Base-by-base conservation (phyloP, 2,888 invertebrate genomes). In the Caenorhabditis uteleia region DNA sequence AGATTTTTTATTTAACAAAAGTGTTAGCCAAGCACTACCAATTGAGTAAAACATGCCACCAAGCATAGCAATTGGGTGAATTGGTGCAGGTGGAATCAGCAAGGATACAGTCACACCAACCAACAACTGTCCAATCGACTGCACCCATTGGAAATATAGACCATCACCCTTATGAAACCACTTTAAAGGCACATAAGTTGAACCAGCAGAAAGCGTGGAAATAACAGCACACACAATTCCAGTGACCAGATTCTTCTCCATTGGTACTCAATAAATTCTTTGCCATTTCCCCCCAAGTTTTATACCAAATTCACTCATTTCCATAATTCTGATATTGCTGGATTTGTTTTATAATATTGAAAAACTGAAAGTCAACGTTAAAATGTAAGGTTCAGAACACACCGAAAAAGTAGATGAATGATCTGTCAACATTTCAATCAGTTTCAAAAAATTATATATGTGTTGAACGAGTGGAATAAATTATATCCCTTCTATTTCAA, bases 151-250 rank as follows among this genome's bases (percentile, higher is more conserved):
- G 36, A 73, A 73, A 47, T 69, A 75, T 25, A 75, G 26, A 1
- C 75, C 75, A 62, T 75, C 75, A 18, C 58, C 59, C 21, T 66
- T 67, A 31, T 75, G 68, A 33, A 70, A 75, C 65, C 67, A 68
- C 48, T 70, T 67, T 23, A 72, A 47, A 7, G 75, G 72, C 6
- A 71, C 68, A 46, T 70, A 75, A 0, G 69, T 65, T 2, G 75
- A 68, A 16, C 75, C 75, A 46, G 57, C 73, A 4, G 64, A 53
- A 14, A 75, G 39, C 1, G 70, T 59, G 4, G 68, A 64, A 3
- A 70, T 38, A 16, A 73, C 38, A 4, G 69, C 66, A 16, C 59
- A 68, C 8, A 68, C 36, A 8, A 54, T 48, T 10, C 75, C 75
- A 20, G 68, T 42, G 3, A 59, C 39, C 1, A 53, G 36, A 39